A percentile compares a stretch with the other conserved stretches of the same genome.
phyloP scores from a whole-genome alignment of 2,113 vertebrate species.

The Festucalex cinctus region DNA sequence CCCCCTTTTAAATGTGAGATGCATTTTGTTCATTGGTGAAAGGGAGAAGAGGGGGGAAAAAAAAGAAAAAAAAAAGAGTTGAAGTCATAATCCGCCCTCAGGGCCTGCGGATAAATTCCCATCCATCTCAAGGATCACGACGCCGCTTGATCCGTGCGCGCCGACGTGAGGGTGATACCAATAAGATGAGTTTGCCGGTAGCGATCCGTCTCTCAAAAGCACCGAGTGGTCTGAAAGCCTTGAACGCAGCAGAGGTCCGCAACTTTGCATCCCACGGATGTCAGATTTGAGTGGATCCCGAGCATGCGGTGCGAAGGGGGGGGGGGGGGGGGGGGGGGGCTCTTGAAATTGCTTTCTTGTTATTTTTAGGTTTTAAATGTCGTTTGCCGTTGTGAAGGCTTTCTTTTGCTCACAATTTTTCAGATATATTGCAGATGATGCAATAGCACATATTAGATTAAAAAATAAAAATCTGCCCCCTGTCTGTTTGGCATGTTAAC shows the following conservation, averaged over 20 bases:
- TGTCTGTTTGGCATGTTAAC: too few species aligned
- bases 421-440: too few species aligned
- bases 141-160: slow-evolving; percentile 29
- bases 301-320: neutral
- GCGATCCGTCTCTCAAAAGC: slow-evolving; percentile 3
- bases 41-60: too few species aligned
- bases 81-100: slow-evolving; percentile 7
- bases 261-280: neutral
- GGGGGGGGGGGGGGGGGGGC: too few species aligned
- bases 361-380: neutral
- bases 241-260: neutral
- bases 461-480: too few species aligned
- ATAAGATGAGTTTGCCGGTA: neutral
- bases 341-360: neutral
- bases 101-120: slow-evolving; percentile 28
- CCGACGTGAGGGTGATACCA: slow-evolving; percentile 43
- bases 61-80: neutral
- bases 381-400: neutral
- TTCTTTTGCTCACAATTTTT: neutral
- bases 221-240: neutral
- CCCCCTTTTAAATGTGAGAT: neutral
- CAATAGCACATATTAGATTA: too few species aligned
- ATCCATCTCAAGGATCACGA: slow-evolving; percentile 21
- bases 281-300: neutral
- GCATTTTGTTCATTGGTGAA: neutral